Percentiles rank a stretch among this genome's conserved stretches.
Conservation (phyloP, 2,888 invertebrate genomes). For the Tribolium freemani region DNA sequence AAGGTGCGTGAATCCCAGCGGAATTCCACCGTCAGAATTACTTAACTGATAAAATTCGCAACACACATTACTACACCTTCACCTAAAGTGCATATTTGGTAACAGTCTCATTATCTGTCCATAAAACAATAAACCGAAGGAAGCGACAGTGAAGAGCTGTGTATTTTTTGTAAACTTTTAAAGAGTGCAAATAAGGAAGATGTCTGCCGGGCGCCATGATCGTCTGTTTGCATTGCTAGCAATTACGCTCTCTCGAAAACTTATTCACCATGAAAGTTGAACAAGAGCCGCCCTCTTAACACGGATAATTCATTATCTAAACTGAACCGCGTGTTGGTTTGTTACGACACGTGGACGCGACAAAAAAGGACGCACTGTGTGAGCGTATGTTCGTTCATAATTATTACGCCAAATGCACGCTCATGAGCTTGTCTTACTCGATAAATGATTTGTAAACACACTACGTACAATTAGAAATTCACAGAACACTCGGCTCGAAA, state of each 20-base stretch:
- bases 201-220: conserved; percentile 28
- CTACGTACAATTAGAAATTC: conserved; percentile 29
- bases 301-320: conserved; percentile 36
- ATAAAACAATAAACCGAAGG: not conserved
- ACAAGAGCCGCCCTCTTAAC: conserved; percentile 34
- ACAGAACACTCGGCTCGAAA: conserved; percentile 25
- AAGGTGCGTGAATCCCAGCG: conserved; percentile 3
- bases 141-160: conserved; percentile 2
- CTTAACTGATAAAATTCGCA: conserved; percentile 23
- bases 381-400: conserved; percentile 21
- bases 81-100: conserved; percentile 5
- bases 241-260: conserved; percentile 32
- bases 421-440: conserved; percentile 29
- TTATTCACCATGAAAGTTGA: conserved; percentile 35
- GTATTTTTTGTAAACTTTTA: not conserved
- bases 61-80: not conserved
- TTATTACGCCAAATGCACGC: conserved; percentile 30
- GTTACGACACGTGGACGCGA: conserved; percentile 24
- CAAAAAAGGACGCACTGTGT: conserved; percentile 19
- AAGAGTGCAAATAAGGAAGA: conserved; percentile 20
- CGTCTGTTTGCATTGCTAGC: conserved; percentile 17
- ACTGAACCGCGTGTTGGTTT: conserved; percentile 23
- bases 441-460: conserved; percentile 41
- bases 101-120: not conserved
- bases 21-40: conserved; percentile 14